Percentiles rank a stretch among this genome's conserved stretches.
phyloP scores from a whole-genome alignment of 1,140 invertebrate genomes.

The Calephelis virginiensis region DNA sequence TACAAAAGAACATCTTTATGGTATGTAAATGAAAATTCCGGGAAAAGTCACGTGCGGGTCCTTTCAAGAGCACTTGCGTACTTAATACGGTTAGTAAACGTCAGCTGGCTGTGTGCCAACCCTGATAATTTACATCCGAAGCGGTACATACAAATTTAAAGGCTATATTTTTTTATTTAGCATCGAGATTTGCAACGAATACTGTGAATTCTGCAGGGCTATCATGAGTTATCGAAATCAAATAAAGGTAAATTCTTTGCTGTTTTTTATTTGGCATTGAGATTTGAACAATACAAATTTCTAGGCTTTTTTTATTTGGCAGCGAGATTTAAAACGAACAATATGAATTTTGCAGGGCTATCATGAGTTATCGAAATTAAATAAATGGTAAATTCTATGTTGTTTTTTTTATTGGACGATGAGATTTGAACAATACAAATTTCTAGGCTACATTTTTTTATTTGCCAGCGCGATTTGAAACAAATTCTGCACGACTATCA shows the following conservation, averaged over 20 bases:
- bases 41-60: constrained; percentile 16
- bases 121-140: constrained; percentile 55
- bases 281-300: constrained; percentile 50
- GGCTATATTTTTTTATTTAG: constrained; percentile 46
- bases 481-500: no score
- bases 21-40: constrained; percentile 6
- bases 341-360: background rate
- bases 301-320: constrained; percentile 45
- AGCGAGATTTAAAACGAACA: constrained; percentile 7
- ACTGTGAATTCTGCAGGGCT: constrained; percentile 21
- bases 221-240: background rate
- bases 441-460: constrained; percentile 46
- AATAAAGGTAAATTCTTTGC: background rate
- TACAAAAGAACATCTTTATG: constrained; percentile 15
- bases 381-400: background rate
- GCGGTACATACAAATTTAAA: constrained; percentile 55
- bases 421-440: no score
- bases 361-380: background rate
- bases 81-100: constrained; percentile 33
- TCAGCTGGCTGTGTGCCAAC: constrained; percentile 44
- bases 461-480: no score
- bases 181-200: constrained; percentile 37
- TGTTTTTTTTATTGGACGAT: constrained; percentile 3
- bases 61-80: constrained; percentile 27
- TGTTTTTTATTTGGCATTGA: background rate